phyloP scores from a whole-genome alignment of 2,797 vertebrate species.

The Urocyon cinereoargenteus region DNA sequence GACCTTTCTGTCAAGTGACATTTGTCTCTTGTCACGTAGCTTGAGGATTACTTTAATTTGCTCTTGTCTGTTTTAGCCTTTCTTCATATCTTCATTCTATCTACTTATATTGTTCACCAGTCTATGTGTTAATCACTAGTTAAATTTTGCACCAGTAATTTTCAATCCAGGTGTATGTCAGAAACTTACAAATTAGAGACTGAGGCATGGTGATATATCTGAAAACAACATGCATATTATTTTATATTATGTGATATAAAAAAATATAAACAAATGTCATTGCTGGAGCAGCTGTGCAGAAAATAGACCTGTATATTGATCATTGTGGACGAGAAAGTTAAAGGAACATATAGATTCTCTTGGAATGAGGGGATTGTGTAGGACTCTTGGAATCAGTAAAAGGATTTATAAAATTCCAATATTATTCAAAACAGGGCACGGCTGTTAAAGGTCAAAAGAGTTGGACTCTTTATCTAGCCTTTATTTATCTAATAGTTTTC shows the following conservation, averaged over 20 bases:
- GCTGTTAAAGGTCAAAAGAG: background rate
- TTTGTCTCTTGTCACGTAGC: background rate
- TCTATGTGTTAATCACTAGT: background rate
- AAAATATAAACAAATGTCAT: background rate
- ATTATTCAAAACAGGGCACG: background rate
- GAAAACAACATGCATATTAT: background rate
- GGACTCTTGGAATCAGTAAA: background rate
- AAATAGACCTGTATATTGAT: background rate
- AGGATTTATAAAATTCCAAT: background rate
- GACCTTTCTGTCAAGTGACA: background rate
- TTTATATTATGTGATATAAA: background rate
- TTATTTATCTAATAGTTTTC: background rate
- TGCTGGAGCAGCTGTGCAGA: background rate
- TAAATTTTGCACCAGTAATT: background rate
- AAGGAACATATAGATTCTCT: background rate
- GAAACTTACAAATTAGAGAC: background rate
- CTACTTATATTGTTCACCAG: background rate
- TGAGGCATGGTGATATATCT: background rate
- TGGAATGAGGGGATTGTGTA: background rate
- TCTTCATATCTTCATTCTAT: background rate
- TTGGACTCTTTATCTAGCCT: background rate
- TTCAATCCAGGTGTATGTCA: background rate
- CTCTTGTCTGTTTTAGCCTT: background rate
- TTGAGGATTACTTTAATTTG: slow-evolving; percentile 19
- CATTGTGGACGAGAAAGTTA: background rate